phyloP scores from a whole-genome alignment of 1,140 invertebrate species.

The Solenopsis invicta region DNA sequence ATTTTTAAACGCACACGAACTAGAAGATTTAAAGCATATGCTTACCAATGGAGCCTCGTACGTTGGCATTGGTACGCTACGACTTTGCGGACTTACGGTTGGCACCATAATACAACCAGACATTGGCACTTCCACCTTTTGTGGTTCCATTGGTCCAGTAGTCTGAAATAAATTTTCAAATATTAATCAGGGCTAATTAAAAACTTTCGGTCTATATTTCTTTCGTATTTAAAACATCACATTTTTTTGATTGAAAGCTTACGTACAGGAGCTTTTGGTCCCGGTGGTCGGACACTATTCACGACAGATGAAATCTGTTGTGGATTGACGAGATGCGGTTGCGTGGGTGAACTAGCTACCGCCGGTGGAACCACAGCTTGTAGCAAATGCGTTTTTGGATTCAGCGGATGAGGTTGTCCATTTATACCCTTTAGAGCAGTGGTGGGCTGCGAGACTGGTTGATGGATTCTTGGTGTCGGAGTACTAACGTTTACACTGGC shows the following conservation, averaged over 20 bases:
- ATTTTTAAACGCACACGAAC: not conserved
- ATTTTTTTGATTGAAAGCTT: slow-evolving; percentile 16
- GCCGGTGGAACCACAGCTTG: slow-evolving; percentile 85
- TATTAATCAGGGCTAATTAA: not conserved
- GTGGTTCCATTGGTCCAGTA: slow-evolving; percentile 86
- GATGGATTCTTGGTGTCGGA: slow-evolving; percentile 80
- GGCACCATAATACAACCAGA: slow-evolving; percentile 88
- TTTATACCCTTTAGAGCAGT: slow-evolving; percentile 81
- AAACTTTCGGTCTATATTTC: not conserved
- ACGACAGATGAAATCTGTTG: slow-evolving; percentile 80
- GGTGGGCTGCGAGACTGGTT: slow-evolving; percentile 80
- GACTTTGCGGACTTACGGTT: slow-evolving; percentile 88
- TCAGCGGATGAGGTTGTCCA: slow-evolving; percentile 84
- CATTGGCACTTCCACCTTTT: slow-evolving; percentile 88
- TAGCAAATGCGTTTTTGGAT: slow-evolving; percentile 86
- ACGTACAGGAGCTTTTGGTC: slow-evolving; percentile 81
- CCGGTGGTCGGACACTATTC: slow-evolving; percentile 80
- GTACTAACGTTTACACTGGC: slow-evolving; percentile 72
- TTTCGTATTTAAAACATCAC: not conserved
- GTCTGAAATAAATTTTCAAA: slow-evolving; percentile 71
- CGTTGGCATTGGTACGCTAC: slow-evolving; percentile 88
- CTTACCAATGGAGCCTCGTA: slow-evolving; percentile 91
- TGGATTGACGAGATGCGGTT: slow-evolving; percentile 83
- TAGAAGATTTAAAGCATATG: not conserved
- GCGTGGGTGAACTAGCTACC: slow-evolving; percentile 88